Percentiles rank a stretch among this genome's conserved stretches.
Evolutionary conservation across 2,113 vertebrate genomes (phyloP).

Genomic region (Numenius arquata): DNA sequence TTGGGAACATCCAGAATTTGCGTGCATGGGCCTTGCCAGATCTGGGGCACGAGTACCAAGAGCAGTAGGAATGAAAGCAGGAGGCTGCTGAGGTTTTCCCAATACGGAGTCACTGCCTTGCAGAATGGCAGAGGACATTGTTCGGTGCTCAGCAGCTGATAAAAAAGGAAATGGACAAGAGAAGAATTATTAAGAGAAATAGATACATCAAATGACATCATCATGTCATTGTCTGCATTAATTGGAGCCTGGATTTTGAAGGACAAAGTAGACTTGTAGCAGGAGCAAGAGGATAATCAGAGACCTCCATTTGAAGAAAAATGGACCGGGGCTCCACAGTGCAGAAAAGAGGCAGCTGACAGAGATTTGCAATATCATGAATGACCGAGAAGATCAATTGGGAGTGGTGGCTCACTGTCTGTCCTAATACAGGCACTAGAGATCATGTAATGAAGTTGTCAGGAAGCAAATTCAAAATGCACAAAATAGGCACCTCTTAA

Average conservation of each 20-base stretch:
- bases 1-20: neutral
- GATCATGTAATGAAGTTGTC: neutral
- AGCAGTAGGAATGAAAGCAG: neutral
- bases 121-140: neutral
- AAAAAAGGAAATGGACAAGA: neutral
- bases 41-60: no score
- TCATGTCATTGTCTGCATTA: neutral
- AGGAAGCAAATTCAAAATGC: neutral
- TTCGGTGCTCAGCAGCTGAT: neutral
- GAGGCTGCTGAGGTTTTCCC: neutral
- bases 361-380: neutral
- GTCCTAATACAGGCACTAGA: neutral
- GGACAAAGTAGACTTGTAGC: neutral
- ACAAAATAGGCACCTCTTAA: neutral
- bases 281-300: neutral
- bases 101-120: neutral
- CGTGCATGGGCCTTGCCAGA: accelerated
- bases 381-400: neutral
- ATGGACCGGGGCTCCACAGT: neutral
- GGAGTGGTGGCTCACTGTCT: neutral
- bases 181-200: neutral
- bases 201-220: neutral
- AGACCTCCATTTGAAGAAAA: neutral
- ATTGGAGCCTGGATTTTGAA: neutral
- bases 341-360: neutral